A percentile compares a stretch with the other conserved stretches of the same genome.
Conservation (phyloP, 2,797 vertebrate species). For the Ptychobarbus kaznakovi region DNA sequence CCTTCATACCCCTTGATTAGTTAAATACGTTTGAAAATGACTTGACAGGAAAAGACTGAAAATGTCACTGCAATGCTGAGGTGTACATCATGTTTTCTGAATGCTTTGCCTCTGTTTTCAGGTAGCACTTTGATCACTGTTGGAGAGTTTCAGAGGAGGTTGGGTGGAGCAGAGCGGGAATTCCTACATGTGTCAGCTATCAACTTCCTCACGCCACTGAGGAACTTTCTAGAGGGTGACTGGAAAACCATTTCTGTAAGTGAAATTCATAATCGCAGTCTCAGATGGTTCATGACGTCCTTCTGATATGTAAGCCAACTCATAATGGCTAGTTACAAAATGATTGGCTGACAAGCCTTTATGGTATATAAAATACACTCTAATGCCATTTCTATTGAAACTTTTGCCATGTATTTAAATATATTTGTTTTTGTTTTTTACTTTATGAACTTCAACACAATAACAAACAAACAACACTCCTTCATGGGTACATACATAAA, state of each 20-base stretch:
- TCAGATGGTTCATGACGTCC: not conserved
- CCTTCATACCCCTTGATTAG: not conserved
- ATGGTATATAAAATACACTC: no score
- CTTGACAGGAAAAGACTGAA: not conserved
- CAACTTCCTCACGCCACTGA: conserved; percentile 91
- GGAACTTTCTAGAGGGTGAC: conserved; percentile 97
- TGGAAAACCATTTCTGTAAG: conserved; percentile 96
- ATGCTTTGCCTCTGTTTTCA: conserved; percentile 58
- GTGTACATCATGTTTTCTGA: not conserved
- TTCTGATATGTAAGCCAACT: not conserved
- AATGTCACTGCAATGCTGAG: not conserved
- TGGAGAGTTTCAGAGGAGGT: conserved; percentile 87
- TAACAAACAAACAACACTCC: no score
- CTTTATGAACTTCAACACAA: no score
- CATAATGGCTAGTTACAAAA: not conserved
- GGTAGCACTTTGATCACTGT: conserved; percentile 91
- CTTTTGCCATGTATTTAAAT: no score
- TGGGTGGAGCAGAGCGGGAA: conserved; percentile 89
- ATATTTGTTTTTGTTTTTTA: no score
- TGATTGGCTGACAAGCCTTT: not conserved
- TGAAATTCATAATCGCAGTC: not conserved
- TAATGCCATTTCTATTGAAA: no score
- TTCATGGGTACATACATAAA: no score
- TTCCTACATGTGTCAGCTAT: conserved; percentile 88
- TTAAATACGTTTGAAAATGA: not conserved